Base-by-base conservation (phyloP, 2,797 vertebrate species). In the Coranthus polyacanthus region DNA sequence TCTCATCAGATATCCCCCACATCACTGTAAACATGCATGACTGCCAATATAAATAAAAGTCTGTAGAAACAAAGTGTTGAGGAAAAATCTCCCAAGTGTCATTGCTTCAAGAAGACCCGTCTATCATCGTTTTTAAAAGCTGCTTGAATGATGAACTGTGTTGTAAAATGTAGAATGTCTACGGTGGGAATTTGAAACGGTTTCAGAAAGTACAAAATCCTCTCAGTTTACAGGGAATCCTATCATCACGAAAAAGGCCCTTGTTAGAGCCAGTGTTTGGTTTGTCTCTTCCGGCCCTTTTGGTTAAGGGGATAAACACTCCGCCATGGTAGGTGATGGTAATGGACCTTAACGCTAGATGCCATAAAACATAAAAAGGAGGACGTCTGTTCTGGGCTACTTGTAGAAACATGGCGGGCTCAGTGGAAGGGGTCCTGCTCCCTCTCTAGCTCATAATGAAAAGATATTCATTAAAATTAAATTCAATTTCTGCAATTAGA, bases 21-120 rank as follows among this genome's bases (percentile, higher is more conserved):
- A 3, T 77, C 57, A 32, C 15, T 66, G 38, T 75, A 79, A 86
- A 81, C 67, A 82, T 13, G 24, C 45, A 34, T 11, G 16, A 64
- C 24, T 58, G 75, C 77, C 79, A 85, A 44, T 54, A 74, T 47
- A 83, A 90, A 79, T 76, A 63, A 32, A 32, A 32, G 39, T 34
- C 29, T 74, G 70, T 21, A 60, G 50, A 79, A 73, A 72, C 38
- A 73, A 76, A 80, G 52, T 41, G 45, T 24, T 32, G 59, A 63
- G 47, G 68, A 41, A 36, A 60, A 57, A 36, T 22, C 17, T 15
- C 43, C 34, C 16, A 58, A 62, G 22, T 55, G 24, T 42, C 41
- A 32, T 21, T 1, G 6, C 13, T 66, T 71, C 10, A 53, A 52
- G 62, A 67, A 65, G 4, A 29, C 24, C 1, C 0, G 4, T 64